A percentile compares a stretch with the other conserved stretches of the same genome.
phyloP scores from a whole-genome alignment of 1,140 invertebrate genomes.

The Lordiphosa clarofinis region DNA sequence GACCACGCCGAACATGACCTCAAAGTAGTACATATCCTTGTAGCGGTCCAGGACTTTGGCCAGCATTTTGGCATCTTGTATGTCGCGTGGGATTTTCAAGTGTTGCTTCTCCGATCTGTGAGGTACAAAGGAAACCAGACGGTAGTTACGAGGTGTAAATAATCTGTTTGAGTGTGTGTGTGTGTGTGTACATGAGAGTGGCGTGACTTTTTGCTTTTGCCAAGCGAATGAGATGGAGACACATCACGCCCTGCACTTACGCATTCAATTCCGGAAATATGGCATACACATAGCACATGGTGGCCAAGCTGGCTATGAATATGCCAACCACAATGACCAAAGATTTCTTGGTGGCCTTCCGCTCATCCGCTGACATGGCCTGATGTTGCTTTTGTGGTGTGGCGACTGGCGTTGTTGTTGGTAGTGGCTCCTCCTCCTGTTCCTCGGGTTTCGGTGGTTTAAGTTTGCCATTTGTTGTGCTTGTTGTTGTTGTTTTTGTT shows the following conservation, averaged over 20 bases:
- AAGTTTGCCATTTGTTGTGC: slow-evolving; percentile 31
- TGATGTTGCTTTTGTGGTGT: slow-evolving; percentile 57
- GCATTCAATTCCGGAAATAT: slow-evolving; percentile 90
- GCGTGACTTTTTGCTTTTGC: slow-evolving; percentile 12
- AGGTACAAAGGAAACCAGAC: slow-evolving; percentile 13
- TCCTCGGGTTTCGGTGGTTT: slow-evolving; percentile 30
- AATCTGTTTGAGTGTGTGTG: slow-evolving; percentile 5
- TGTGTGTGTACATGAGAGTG: slow-evolving; percentile 5
- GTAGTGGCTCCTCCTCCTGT: slow-evolving; percentile 18
- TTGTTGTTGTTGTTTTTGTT: slow-evolving; percentile 7
- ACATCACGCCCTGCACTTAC: slow-evolving; percentile 83
- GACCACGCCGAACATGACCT: slow-evolving; percentile 94
- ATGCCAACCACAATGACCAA: slow-evolving; percentile 72
- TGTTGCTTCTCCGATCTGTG: slow-evolving; percentile 86
- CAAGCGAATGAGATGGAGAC: slow-evolving; percentile 35
- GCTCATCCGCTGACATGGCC: slow-evolving; percentile 71
- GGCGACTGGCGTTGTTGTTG: slow-evolving; percentile 17
- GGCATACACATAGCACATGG: slow-evolving; percentile 82
- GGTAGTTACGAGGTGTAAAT: slow-evolving; percentile 11
- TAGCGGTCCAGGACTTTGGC: slow-evolving; percentile 95
- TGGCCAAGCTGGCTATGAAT: slow-evolving; percentile 60
- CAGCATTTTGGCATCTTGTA: slow-evolving; percentile 97
- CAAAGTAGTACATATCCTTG: slow-evolving; percentile 95
- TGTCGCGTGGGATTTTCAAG: slow-evolving; percentile 94
- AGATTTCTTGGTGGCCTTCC: slow-evolving; percentile 76